Conservation (phyloP, 2,888 invertebrate genomes). For the Drosophila kuntzei region DNA sequence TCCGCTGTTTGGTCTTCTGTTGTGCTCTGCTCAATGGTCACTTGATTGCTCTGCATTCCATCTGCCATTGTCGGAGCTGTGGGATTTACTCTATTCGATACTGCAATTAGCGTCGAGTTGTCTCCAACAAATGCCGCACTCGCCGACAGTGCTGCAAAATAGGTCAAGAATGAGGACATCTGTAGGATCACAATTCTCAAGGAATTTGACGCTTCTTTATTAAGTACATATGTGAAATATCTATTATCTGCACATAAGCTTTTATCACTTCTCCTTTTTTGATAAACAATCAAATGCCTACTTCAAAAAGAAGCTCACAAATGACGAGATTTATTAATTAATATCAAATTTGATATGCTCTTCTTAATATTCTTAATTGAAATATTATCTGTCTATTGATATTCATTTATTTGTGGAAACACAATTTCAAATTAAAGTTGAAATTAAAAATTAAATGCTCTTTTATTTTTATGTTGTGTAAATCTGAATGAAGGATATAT, state of each 20-base stretch:
- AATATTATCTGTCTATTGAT: background rate
- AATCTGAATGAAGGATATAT: too few relatives aligned
- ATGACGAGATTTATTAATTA: background rate
- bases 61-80: constrained; percentile 6
- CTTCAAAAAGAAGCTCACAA: background rate
- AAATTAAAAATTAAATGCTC: too few relatives aligned
- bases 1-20: constrained; percentile 47
- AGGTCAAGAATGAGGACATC: constrained; percentile 64
- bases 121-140: constrained; percentile 55
- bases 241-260: background rate
- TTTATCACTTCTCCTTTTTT: background rate
- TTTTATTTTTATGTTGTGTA: background rate
- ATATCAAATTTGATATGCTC: background rate
- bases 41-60: constrained; percentile 33
- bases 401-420: too few relatives aligned
- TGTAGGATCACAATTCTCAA: constrained; percentile 10
- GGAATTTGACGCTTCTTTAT: background rate
- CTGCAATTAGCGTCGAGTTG: constrained; percentile 64
- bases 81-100: constrained; percentile 34
- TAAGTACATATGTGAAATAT: constrained; percentile 2
- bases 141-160: constrained; percentile 77
- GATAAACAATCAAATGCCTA: constrained; percentile 22
- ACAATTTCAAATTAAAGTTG: too few relatives aligned
- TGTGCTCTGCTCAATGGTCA: constrained; percentile 36
- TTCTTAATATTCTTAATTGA: background rate